These are phyloP conservation scores for Chaetoderma sp. DNA, from an alignment of 2,888 invertebrate genomes.

Conservation along the genomic window DNA sequence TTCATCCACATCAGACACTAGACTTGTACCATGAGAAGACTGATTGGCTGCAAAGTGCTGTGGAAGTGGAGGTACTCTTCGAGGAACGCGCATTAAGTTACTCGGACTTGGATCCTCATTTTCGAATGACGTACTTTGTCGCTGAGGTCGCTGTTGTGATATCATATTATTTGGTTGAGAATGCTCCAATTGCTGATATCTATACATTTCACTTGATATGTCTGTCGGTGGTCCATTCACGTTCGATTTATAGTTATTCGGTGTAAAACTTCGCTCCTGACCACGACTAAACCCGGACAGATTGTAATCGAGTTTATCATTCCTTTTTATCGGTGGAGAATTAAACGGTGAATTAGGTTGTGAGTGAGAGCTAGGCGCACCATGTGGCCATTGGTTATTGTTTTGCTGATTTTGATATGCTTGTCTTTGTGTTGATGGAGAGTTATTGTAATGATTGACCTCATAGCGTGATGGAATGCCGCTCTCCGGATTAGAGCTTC, in stretches of 20 bases:
- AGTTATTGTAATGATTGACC: conserved; percentile 37
- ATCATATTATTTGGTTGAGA: too few relatives aligned
- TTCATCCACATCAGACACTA: conserved; percentile 39
- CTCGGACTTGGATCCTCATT: conserved; percentile 73
- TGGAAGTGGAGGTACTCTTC: conserved; percentile 44
- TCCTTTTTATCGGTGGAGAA: conserved; percentile 1
- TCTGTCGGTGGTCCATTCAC: conserved; percentile 2
- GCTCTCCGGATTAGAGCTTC: conserved; percentile 43
- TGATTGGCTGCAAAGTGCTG: conserved; percentile 35
- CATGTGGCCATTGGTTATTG: not conserved
- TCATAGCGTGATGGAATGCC: conserved; percentile 44
- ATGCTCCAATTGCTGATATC: not conserved
- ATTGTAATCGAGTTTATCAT: too few relatives aligned
- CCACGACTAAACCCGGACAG: too few relatives aligned
- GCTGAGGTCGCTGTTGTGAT: conserved; percentile 44
- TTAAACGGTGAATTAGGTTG: not conserved
- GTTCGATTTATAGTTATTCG: not conserved
- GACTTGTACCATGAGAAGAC: conserved; percentile 35
- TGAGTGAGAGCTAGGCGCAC: not conserved
- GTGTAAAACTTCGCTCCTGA: not conserved
- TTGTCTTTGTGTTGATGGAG: not conserved
- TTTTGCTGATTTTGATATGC: not conserved
- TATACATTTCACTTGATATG: not conserved
- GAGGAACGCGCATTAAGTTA: conserved; percentile 56
- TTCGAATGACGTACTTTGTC: conserved; percentile 76